A percentile compares a stretch with the other conserved stretches of the same genome.
phyloP scores from a whole-genome alignment of 2,797 vertebrate genomes.

The Peromyscus eremicus region DNA sequence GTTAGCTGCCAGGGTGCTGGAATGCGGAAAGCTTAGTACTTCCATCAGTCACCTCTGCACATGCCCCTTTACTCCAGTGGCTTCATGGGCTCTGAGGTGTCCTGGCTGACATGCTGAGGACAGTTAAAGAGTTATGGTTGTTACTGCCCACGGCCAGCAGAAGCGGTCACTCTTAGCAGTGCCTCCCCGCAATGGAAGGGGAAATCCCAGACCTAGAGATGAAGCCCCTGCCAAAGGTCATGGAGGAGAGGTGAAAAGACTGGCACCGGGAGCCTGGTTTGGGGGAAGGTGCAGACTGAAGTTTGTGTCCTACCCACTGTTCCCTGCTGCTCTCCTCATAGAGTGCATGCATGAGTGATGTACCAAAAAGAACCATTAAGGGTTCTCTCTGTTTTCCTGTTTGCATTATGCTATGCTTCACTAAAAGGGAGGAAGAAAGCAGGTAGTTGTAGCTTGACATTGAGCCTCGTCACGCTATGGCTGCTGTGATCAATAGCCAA shows the following conservation, averaged over 20 bases:
- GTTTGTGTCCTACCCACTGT: not conserved
- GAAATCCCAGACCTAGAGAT: not conserved
- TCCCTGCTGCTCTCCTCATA: not conserved
- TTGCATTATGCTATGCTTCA: not conserved
- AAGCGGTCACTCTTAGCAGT: not conserved
- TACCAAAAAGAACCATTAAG: not conserved
- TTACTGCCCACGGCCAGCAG: not conserved
- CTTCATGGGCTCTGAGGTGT: not conserved
- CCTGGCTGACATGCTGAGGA: not conserved
- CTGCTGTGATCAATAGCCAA: not conserved
- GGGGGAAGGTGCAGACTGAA: not conserved
- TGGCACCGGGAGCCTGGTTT: accelerated
- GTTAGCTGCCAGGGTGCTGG: not conserved
- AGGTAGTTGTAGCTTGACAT: not conserved
- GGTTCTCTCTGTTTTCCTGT: not conserved
- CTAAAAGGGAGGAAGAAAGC: not conserved
- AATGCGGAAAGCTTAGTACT: not conserved
- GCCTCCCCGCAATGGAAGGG: not conserved
- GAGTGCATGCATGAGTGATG: not conserved
- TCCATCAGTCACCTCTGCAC: not conserved
- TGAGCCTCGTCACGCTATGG: not conserved
- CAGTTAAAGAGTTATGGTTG: not conserved
- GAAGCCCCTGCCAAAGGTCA: not conserved
- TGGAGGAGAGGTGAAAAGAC: not conserved
- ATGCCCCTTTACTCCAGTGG: not conserved